phyloP scores from a whole-genome alignment of 2,888 invertebrate species.

The Andrena trimmerana region DNA sequence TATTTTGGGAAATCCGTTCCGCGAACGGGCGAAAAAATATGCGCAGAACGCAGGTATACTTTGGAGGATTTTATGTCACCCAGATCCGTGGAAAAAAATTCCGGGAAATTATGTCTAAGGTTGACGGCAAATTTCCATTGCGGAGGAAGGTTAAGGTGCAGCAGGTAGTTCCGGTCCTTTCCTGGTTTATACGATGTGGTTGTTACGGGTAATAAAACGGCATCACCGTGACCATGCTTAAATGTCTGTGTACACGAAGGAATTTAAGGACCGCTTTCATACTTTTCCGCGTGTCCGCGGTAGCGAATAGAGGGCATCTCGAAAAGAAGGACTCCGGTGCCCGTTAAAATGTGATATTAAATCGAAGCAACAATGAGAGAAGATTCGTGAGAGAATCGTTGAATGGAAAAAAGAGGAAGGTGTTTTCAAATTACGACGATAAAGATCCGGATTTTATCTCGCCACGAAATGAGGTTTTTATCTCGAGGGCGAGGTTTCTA shows the following conservation, averaged over 20 bases:
- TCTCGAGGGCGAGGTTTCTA: not conserved
- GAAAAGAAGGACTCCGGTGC: not conserved
- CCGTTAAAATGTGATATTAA: not conserved
- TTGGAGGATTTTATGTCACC: not conserved
- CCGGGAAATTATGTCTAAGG: conserved; percentile 30
- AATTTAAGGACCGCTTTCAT: conserved; percentile 67
- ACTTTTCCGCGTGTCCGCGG: conserved; percentile 9
- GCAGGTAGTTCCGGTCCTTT: conserved; percentile 59
- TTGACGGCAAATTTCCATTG: conserved; percentile 47
- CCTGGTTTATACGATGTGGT: conserved; percentile 68
- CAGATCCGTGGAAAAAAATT: not conserved
- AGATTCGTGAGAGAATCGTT: not conserved
- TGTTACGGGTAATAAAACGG: conserved; percentile 75
- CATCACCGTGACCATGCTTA: conserved; percentile 74
- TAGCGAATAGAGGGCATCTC: not conserved
- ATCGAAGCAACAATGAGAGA: not conserved
- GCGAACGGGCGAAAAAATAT: not conserved
- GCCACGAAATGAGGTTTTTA: conserved; percentile 9
- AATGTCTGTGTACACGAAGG: conserved; percentile 68
- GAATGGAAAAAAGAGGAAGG: not conserved
- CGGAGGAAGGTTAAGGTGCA: conserved; percentile 55
- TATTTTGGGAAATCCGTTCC: too few species aligned
- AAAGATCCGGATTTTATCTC: conserved; percentile 14
- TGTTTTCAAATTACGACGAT: not conserved
- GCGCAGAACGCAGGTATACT: too few species aligned